Base-by-base conservation (phyloP, 2,113 vertebrate species). In the Hucho hucho region DNA sequence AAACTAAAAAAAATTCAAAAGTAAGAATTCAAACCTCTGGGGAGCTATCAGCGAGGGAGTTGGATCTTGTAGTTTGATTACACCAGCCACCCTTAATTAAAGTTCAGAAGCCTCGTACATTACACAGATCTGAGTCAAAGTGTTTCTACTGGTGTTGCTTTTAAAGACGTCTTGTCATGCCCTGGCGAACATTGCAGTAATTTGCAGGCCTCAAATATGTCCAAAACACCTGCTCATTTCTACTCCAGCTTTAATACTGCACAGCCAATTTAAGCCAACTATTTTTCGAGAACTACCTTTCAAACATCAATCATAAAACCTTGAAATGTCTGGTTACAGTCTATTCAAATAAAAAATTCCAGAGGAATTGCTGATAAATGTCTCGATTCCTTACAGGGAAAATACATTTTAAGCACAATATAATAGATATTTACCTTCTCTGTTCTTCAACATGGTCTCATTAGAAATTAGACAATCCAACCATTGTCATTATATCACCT, bases 101-200 rank as follows among this genome's bases (percentile, higher is more conserved):
- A 89, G 87, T 69, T 69, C 67, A 69, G 67, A 37, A 29, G 43
- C 67, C 37, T 20, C 12, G 11, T 43, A 20, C 12, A 20, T 82
- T 81, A 89, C 85, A 84, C 87, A 87, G 86, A 87, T 89, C 86
- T 83, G 84, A 87, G 87, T 87, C 85, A 87, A 87, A 89, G 86
- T 82, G 81, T 87, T 89, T 85, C 84, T 82, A 89, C 86, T 86
- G 83, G 72, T 87, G 89, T 86, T 87, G 83, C 75, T 89, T 89
- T 90, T 85, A 89, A 89, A 89, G 86, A 89, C 85, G 86, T 82
- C 90, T 90, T 83, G 84, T 89, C 88, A 89, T 73, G 81, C 78
- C 84, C 87, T 80, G 81, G 84, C 88, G 82, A 86, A 89, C 89
- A 88, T 82, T 84, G 87, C 86, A 82, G 86, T 86, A 90, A 91